Percentiles rank a stretch among this genome's conserved stretches.
Conservation (phyloP, 2,888 invertebrate genomes). For the Phaonia tiefii region DNA sequence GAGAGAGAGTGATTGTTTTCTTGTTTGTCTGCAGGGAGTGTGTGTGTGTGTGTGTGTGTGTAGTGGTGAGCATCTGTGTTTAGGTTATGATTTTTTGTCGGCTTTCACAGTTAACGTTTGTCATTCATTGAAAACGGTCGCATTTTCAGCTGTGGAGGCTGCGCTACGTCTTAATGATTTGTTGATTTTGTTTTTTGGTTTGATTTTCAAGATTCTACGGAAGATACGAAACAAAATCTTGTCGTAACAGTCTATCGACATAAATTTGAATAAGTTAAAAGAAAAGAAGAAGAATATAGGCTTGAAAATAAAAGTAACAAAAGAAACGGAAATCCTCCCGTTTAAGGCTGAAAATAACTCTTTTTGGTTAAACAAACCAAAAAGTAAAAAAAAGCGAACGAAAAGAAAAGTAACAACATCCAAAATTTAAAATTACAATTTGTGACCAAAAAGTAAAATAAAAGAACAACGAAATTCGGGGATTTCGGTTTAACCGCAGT, state of each 20-base stretch:
- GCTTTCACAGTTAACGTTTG: conserved; percentile 71
- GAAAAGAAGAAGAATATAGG: too few relatives aligned
- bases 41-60: background rate
- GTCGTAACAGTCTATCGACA: background rate
- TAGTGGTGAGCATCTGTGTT: conserved; percentile 30
- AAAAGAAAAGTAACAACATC: background rate
- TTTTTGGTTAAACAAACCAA: background rate
- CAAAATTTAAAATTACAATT: conserved; percentile 17
- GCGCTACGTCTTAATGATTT: background rate
- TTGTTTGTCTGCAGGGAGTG: background rate
- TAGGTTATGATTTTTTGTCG: conserved; percentile 60
- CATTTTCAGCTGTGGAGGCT: conserved; percentile 16
- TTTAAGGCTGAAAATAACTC: conserved; percentile 8
- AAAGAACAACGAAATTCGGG: conserved; percentile 33
- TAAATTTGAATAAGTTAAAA: background rate
- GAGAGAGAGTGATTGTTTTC: background rate
- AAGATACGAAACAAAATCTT: conserved; percentile 26
- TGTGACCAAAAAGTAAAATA: conserved; percentile 1
- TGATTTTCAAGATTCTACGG: background rate
- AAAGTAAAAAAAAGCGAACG: background rate
- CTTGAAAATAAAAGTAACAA: conserved; percentile 12
- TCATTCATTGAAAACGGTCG: conserved; percentile 69
- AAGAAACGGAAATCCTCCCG: conserved; percentile 41
- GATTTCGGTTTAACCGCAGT: background rate
- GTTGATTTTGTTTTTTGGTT: background rate